phyloP scores from a whole-genome alignment of 2,113 vertebrate genomes.

The Thinocorus orbignyianus region DNA sequence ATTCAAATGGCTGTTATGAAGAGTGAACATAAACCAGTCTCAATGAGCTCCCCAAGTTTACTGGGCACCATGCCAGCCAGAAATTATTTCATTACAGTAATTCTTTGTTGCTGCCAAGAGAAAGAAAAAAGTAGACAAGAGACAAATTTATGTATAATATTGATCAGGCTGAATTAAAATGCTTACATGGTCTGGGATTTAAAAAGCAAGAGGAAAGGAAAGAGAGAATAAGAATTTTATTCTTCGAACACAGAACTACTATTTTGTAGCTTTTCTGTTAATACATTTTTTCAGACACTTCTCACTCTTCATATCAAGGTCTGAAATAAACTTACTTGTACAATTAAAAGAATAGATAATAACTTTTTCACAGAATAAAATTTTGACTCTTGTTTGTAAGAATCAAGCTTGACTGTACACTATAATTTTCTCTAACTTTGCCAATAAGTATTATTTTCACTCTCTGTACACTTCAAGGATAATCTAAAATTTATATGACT shows the following conservation, averaged over 20 bases:
- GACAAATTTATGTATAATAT: background rate
- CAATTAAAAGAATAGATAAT: background rate
- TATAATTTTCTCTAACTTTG: background rate
- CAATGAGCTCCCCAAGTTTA: constrained; percentile 21
- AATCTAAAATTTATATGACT: background rate
- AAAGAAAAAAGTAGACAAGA: background rate
- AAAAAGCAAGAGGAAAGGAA: background rate
- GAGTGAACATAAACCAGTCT: constrained; percentile 22
- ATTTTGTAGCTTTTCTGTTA: background rate
- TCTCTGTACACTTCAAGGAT: background rate
- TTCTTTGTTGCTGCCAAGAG: constrained; percentile 48
- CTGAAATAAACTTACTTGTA: background rate
- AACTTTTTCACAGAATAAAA: background rate
- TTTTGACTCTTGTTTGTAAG: background rate
- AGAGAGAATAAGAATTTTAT: background rate
- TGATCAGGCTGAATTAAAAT: constrained; percentile 24
- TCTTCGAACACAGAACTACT: background rate
- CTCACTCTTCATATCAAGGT: background rate
- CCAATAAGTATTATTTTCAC: background rate
- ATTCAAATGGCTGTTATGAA: constrained; percentile 7
- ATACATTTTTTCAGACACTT: background rate
- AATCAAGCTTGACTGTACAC: background rate
- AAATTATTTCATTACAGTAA: constrained; percentile 65
- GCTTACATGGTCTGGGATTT: background rate
- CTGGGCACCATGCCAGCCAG: constrained; percentile 47